Conservation (phyloP, 2,113 vertebrate genomes). For the Eidolon helvum region DNA sequence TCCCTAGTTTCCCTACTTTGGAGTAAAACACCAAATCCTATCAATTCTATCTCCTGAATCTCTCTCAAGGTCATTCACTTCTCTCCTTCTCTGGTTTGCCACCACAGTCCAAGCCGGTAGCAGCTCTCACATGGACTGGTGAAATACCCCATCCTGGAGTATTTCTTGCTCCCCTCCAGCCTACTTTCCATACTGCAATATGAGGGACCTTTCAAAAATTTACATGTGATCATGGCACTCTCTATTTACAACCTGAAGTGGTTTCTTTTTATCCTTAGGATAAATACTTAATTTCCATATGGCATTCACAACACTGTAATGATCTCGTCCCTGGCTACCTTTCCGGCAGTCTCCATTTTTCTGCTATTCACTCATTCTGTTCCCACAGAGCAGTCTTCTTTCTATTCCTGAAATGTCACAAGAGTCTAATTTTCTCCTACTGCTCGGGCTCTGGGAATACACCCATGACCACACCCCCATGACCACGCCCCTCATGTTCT, state of each 20-base stretch:
- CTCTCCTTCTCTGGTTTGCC: not conserved
- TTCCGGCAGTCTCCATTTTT: not conserved
- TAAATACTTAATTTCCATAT: not conserved
- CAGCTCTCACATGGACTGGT: no score
- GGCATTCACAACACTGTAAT: no score
- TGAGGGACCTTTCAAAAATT: not conserved
- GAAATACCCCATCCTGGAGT: not conserved
- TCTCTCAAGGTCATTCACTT: not conserved
- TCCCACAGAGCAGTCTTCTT: not conserved
- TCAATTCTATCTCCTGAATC: not conserved
- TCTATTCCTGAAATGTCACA: not conserved
- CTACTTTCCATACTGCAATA: not conserved
- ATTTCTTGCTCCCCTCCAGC: not conserved
- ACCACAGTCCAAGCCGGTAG: not conserved
- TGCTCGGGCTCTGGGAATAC: not conserved
- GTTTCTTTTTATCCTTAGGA: not conserved
- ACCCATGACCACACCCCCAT: no score
- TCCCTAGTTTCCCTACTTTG: not conserved
- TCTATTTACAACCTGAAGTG: not conserved
- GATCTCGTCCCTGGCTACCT: not conserved
- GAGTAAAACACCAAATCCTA: not conserved
- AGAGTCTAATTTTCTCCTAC: not conserved
- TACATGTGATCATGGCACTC: not conserved
- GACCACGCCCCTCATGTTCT: fast-evolving
- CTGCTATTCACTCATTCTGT: not conserved